Evolutionary conservation across 2,113 vertebrate genomes (phyloP).

Genomic region (Nibea albiflora): DNA sequence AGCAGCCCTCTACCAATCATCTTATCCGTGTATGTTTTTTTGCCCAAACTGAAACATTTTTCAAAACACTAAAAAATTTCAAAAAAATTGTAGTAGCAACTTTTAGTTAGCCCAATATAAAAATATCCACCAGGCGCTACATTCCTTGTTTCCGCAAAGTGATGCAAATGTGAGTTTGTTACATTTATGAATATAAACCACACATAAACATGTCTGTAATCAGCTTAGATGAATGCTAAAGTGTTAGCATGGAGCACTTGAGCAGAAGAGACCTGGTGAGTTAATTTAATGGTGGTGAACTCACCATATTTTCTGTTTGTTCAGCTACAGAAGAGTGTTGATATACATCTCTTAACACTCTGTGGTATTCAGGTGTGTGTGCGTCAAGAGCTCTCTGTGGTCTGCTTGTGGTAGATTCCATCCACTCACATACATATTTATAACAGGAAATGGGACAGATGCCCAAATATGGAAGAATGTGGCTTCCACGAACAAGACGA

Average conservation of each 20-base stretch:
- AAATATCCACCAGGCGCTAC: background rate
- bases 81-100: background rate
- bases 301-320: slow-evolving; percentile 28
- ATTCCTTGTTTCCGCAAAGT: background rate
- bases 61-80: background rate
- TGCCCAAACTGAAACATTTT: no score
- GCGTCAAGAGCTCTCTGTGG: slow-evolving; percentile 46
- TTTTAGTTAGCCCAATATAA: no score
- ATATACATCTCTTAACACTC: slow-evolving; percentile 33
- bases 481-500: slow-evolving; percentile 41
- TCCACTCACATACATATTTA: slow-evolving; percentile 71
- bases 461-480: slow-evolving; percentile 59
- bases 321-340: slow-evolving; percentile 37
- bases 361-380: slow-evolving; percentile 53
- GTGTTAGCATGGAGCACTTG: background rate
- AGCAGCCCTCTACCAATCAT: background rate
- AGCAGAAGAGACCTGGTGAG: slow-evolving; percentile 3
- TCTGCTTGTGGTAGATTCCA: slow-evolving; percentile 60
- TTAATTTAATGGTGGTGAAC: slow-evolving; percentile 33
- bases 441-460: slow-evolving; percentile 57
- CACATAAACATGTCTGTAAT: background rate
- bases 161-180: background rate
- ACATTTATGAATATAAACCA: background rate
- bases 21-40: no score
- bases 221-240: background rate